Evolutionary conservation across 2,888 invertebrate species (phyloP).

Genomic region (Melanargia galathea): DNA sequence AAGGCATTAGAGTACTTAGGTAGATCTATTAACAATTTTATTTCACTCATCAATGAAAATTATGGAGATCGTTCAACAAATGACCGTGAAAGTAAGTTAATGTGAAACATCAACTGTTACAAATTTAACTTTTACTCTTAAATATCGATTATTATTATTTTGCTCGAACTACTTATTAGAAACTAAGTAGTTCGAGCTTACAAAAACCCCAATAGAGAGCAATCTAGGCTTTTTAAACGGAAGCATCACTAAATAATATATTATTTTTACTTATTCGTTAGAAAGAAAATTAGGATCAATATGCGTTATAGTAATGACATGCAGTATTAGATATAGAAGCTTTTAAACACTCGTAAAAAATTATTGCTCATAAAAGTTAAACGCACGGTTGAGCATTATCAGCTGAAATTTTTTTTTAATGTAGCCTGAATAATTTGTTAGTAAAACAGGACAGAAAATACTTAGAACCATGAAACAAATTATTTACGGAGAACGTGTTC

Average conservation of each 20-base stretch:
- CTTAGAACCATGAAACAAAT: neutral
- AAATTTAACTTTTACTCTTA: conserved; percentile 13
- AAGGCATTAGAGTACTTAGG: neutral
- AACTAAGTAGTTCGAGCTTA: too few species aligned
- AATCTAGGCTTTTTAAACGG: too few species aligned
- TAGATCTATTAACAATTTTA: conserved; percentile 1
- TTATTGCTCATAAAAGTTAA: conserved; percentile 7
- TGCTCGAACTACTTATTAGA: too few species aligned
- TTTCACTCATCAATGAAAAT: conserved; percentile 8
- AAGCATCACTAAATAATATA: neutral
- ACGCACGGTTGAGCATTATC: neutral
- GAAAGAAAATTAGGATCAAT: neutral
- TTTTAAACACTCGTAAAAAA: conserved; percentile 3
- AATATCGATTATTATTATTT: neutral
- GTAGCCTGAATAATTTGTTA: neutral
- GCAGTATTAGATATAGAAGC: neutral
- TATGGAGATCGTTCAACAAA: conserved; percentile 15
- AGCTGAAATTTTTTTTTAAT: neutral
- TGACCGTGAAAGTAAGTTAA: conserved; percentile 17
- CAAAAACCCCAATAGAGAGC: neutral
- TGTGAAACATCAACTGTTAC: conserved; percentile 7
- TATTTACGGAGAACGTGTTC: neutral
- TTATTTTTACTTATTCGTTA: neutral
- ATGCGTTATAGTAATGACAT: neutral
- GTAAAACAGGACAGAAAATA: neutral